Conservation (phyloP, 2,888 invertebrate species). For the Sabellastarte sp. region DNA sequence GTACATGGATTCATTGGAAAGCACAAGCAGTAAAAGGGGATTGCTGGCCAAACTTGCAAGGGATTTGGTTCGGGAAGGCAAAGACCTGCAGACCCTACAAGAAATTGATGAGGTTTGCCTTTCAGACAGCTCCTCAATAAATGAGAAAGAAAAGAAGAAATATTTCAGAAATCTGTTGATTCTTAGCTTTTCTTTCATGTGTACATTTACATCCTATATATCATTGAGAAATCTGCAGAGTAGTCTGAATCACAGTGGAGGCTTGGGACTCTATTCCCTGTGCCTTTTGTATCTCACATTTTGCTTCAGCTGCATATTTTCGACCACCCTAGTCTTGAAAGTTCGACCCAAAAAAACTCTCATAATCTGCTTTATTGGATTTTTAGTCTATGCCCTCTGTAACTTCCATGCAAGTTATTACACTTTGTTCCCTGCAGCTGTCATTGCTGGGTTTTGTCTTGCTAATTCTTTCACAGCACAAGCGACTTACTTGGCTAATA, state of each 20-base stretch:
- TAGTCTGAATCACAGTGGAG: conserved; percentile 48
- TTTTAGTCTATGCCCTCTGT: conserved; percentile 40
- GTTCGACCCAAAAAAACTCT: conserved; percentile 43
- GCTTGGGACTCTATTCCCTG: conserved; percentile 48
- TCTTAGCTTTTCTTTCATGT: conserved; percentile 40
- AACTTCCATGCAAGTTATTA: conserved; percentile 46
- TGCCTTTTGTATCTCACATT: conserved; percentile 42
- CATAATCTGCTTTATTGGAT: conserved; percentile 34
- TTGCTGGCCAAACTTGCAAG: conserved; percentile 27
- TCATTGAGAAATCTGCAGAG: conserved; percentile 54
- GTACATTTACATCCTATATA: conserved; percentile 43
- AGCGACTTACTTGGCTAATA: conserved; percentile 50
- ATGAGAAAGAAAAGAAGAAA: conserved; percentile 1
- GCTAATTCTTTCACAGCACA: conserved; percentile 52
- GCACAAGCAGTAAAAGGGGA: conserved; percentile 25
- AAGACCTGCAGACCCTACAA: neutral
- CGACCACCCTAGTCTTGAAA: conserved; percentile 46
- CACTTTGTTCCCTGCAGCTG: conserved; percentile 44
- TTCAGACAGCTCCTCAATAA: conserved; percentile 1
- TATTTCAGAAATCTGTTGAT: conserved; percentile 46
- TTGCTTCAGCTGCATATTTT: conserved; percentile 47
- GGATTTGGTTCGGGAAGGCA: conserved; percentile 9
- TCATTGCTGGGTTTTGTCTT: conserved; percentile 42
- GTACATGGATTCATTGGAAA: conserved; percentile 28
- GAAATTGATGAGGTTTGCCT: neutral